A percentile compares a stretch with the other conserved stretches of the same genome.
These are phyloP conservation scores for Zelostemma sp. DNA, from an alignment of 1,140 invertebrate genomes.

Conservation along the genomic window DNA sequence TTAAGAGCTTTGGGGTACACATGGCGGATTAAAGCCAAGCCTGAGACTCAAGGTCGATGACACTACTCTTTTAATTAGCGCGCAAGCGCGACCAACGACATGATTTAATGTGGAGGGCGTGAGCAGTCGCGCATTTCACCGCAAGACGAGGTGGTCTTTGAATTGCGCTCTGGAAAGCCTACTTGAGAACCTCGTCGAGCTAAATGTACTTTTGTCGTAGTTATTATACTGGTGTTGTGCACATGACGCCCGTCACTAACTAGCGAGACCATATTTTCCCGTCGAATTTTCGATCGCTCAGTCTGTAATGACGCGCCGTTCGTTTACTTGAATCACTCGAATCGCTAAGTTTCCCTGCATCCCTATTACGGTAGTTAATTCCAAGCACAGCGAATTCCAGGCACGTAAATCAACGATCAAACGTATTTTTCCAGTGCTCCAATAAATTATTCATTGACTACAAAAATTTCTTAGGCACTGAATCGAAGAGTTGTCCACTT, in stretches of 20 bases:
- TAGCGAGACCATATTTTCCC: neutral
- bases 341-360: no score
- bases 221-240: constrained; percentile 23
- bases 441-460: no score
- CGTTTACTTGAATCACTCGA: no score
- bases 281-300: neutral
- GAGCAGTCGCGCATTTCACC: constrained; percentile 46
- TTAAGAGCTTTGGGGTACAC: constrained; percentile 8
- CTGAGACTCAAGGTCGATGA: constrained; percentile 40
- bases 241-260: neutral
- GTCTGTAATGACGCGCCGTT: no score
- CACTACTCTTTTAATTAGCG: constrained; percentile 43
- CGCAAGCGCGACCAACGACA: constrained; percentile 41
- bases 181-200: constrained; percentile 23
- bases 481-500: no score
- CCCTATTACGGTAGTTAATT: no score
- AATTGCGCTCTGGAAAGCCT: constrained; percentile 38
- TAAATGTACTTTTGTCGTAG: constrained; percentile 40
- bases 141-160: constrained; percentile 39
- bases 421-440: no score
- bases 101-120: constrained; percentile 44
- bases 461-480: no score
- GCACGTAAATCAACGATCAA: no score
- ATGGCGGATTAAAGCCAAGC: constrained; percentile 1
- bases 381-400: no score